phyloP scores from a whole-genome alignment of 2,888 invertebrate species.

The Megalurothrips usitatus region DNA sequence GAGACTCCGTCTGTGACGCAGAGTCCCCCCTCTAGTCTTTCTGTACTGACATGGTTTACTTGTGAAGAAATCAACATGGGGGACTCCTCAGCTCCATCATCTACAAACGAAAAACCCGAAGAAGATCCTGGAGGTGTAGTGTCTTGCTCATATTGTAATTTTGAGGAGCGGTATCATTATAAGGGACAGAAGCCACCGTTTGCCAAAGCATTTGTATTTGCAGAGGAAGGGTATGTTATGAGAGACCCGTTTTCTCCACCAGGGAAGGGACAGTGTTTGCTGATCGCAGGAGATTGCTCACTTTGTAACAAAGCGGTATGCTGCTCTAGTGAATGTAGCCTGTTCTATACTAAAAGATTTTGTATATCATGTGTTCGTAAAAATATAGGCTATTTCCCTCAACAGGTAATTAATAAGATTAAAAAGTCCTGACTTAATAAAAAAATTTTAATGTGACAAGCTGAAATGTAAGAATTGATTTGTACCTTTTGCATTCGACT shows the following conservation, averaged over 20 bases:
- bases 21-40: no score
- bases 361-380: slow-evolving; percentile 66
- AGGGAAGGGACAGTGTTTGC: slow-evolving; percentile 67
- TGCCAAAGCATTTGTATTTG: slow-evolving; percentile 59
- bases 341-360: slow-evolving; percentile 70
- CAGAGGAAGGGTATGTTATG: slow-evolving; percentile 73
- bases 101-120: slow-evolving; percentile 33
- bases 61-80: not conserved
- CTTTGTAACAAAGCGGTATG: slow-evolving; percentile 67
- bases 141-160: slow-evolving; percentile 59
- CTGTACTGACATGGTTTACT: no score
- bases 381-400: slow-evolving; percentile 60
- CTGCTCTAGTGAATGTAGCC: slow-evolving; percentile 67
- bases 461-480: not conserved
- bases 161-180: slow-evolving; percentile 69
- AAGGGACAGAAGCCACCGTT: slow-evolving; percentile 72
- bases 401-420: slow-evolving; percentile 62
- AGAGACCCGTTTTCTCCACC: slow-evolving; percentile 79
- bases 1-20: no score
- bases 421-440: slow-evolving; percentile 42
- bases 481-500: not conserved
- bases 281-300: slow-evolving; percentile 71
- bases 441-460: not conserved
- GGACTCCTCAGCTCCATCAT: slow-evolving; percentile 16
- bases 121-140: slow-evolving; percentile 50